These are phyloP conservation scores for Herminia tarsipennalis DNA, from an alignment of 2,888 invertebrate species.

Conservation along the genomic window DNA sequence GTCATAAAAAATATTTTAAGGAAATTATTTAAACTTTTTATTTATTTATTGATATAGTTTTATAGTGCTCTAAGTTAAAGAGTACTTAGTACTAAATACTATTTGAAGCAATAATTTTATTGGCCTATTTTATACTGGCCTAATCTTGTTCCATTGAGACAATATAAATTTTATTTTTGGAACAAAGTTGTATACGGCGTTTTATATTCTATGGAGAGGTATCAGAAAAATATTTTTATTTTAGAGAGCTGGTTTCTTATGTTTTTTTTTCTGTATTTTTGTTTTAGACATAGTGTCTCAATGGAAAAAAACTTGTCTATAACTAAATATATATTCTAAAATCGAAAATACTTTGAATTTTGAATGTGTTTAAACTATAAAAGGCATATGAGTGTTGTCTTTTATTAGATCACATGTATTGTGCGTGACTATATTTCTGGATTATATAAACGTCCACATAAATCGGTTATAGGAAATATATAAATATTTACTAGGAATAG, in stretches of 20 bases:
- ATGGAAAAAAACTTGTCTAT: constrained; percentile 34
- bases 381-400: constrained; percentile 61
- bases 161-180: background rate
- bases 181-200: background rate
- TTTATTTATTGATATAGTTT: constrained; percentile 43
- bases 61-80: constrained; percentile 52
- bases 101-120: constrained; percentile 70
- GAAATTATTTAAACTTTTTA: constrained; percentile 63
- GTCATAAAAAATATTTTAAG: constrained; percentile 80
- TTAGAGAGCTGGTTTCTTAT: no score
- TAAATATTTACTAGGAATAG: constrained; percentile 13
- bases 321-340: constrained; percentile 40
- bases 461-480: constrained; percentile 13
- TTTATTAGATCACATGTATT: constrained; percentile 65
- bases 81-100: constrained; percentile 68
- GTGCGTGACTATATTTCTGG: constrained; percentile 63
- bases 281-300: constrained; percentile 15
- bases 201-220: background rate
- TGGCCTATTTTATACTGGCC: constrained; percentile 54
- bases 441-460: constrained; percentile 17
- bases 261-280: background rate
- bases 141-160: constrained; percentile 41
- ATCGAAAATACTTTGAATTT: constrained; percentile 57
- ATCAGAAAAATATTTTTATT: constrained; percentile 3
- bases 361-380: constrained; percentile 42